Evolutionary conservation across 2,797 vertebrate species (phyloP).

Genomic region (Clarias platycephalus): DNA sequence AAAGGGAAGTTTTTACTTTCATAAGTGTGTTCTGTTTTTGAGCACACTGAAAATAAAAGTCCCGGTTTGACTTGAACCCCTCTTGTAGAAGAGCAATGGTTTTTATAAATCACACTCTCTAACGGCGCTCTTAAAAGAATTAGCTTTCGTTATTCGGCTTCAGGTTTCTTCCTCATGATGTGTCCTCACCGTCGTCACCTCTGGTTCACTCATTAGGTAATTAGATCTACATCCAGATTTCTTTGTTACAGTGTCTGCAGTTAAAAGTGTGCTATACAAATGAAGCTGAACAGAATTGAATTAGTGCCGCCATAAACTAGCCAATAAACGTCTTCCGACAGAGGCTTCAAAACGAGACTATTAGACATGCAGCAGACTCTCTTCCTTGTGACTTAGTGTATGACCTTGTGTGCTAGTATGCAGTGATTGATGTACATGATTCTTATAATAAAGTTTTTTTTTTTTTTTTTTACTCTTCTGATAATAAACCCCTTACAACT

Average conservation of each 20-base stretch:
- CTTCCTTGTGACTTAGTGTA: not conserved
- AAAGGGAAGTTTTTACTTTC: no score
- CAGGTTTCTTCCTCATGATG: not conserved
- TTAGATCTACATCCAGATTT: not conserved
- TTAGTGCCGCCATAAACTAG: constrained; percentile 14
- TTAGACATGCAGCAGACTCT: not conserved
- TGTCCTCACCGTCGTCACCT: not conserved
- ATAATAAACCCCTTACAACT: constrained; percentile 13
- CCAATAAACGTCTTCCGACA: not conserved
- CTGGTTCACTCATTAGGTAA: not conserved
- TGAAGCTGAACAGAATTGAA: not conserved
- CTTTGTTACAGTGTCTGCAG: not conserved
- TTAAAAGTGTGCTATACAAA: not conserved
- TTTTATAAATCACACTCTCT: not conserved
- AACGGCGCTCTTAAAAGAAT: not conserved
- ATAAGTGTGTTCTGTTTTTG: no score
- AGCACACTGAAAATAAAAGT: no score
- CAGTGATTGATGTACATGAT: not conserved
- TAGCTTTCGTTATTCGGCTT: not conserved
- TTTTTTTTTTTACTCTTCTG: not conserved
- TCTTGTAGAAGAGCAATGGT: not conserved
- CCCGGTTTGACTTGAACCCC: no score
- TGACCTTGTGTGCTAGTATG: not conserved
- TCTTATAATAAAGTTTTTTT: not conserved
- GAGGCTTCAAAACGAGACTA: not conserved